Evolutionary conservation across 2,113 vertebrate species (phyloP).

Genomic region (Ceyx melanurus): DNA sequence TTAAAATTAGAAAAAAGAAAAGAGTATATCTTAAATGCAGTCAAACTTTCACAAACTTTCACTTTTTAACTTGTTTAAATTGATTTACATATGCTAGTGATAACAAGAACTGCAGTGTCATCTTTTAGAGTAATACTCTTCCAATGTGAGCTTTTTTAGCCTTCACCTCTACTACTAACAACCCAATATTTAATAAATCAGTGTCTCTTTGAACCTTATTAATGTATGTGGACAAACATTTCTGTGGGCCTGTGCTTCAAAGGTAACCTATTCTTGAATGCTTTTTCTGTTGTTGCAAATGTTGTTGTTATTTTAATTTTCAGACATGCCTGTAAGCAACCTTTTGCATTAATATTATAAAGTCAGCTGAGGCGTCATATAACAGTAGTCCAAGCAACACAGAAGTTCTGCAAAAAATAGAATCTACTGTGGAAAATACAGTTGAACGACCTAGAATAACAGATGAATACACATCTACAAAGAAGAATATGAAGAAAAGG

Average conservation of each 20-base stretch:
- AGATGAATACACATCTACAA: background rate
- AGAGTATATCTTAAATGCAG: background rate
- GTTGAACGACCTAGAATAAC: background rate
- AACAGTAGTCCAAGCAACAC: background rate
- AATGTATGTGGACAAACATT: background rate
- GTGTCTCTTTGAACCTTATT: conserved; percentile 14
- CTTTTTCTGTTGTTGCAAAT: background rate
- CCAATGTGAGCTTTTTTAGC: background rate
- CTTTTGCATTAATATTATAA: background rate
- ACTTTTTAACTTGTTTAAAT: background rate
- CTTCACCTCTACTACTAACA: background rate
- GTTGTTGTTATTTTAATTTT: background rate
- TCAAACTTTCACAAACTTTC: background rate
- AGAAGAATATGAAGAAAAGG: background rate
- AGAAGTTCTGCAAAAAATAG: background rate
- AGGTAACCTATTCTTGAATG: background rate
- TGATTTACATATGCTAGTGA: background rate
- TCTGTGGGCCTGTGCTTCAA: background rate
- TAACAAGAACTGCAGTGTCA: background rate
- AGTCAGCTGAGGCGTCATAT: background rate
- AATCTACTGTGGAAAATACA: background rate
- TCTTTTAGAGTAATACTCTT: background rate
- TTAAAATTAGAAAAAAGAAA: background rate
- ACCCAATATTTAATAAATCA: conserved; percentile 37
- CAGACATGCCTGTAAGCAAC: background rate